Evolutionary conservation across 1,140 invertebrate species (phyloP).

Genomic region (Pachypsylla venusta): DNA sequence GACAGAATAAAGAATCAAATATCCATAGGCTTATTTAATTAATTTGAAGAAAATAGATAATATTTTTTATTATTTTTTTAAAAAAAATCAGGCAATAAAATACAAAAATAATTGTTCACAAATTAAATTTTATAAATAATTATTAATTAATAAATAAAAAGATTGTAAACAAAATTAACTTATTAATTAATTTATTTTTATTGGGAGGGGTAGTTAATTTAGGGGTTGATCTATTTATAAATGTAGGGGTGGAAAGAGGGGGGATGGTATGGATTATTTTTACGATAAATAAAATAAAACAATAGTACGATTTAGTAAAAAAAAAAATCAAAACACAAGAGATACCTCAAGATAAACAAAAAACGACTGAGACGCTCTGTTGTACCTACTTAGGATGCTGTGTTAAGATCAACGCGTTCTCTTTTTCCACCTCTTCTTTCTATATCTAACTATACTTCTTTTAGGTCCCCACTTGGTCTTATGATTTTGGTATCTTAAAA

Average conservation of each 20-base stretch:
- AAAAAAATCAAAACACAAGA: neutral
- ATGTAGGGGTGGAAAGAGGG: conserved; percentile 8
- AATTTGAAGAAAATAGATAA: too few species aligned
- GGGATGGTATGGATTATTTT: neutral
- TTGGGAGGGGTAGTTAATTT: neutral
- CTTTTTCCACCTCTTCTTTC: neutral
- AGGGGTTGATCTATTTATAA: neutral
- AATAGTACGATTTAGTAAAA: neutral
- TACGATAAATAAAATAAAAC: neutral
- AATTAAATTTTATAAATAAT: neutral
- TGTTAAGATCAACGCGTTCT: neutral
- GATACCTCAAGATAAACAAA: conserved; percentile 1
- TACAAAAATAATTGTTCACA: neutral
- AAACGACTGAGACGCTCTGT: neutral
- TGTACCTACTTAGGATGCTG: too few species aligned
- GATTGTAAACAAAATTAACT: neutral
- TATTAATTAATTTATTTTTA: neutral
- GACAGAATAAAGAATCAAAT: too few species aligned
- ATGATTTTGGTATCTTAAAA: too few species aligned
- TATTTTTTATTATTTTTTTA: neutral
- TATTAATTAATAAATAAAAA: neutral
- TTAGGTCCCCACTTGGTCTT: conserved; percentile 1
- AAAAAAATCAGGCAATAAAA: neutral
- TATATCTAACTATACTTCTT: too few species aligned
- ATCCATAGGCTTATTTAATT: too few species aligned